phyloP scores from a whole-genome alignment of 2,797 vertebrate species.

The Miichthys miiuy region DNA sequence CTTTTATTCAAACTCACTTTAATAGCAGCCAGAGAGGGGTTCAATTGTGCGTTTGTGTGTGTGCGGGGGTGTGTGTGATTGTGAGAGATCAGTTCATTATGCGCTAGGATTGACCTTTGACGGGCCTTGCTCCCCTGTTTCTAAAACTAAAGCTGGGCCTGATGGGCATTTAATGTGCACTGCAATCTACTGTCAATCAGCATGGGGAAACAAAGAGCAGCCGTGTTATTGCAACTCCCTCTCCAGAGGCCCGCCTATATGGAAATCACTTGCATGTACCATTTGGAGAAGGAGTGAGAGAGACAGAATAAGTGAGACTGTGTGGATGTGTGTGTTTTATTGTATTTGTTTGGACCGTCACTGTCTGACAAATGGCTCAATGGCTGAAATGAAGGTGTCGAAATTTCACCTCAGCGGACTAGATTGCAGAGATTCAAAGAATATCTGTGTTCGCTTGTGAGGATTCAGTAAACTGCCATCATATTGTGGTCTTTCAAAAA shows the following conservation, averaged over 20 bases:
- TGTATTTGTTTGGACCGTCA: slow-evolving; percentile 49
- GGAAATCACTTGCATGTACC: slow-evolving; percentile 76
- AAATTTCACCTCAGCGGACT: slow-evolving; percentile 54
- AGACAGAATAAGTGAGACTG: slow-evolving; percentile 18
- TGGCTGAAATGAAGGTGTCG: slow-evolving; percentile 34
- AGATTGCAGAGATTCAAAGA: slow-evolving; percentile 64
- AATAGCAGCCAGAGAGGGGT: slow-evolving; percentile 33
- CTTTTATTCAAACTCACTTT: slow-evolving; percentile 55
- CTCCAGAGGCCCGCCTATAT: slow-evolving; percentile 80
- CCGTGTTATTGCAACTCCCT: slow-evolving; percentile 77
- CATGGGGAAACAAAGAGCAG: slow-evolving; percentile 80
- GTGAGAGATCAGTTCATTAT: slow-evolving; percentile 80
- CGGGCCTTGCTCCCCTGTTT: slow-evolving; percentile 71
- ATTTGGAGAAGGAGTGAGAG: slow-evolving; percentile 48
- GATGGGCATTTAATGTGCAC: slow-evolving; percentile 85
- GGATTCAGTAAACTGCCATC: slow-evolving; percentile 42
- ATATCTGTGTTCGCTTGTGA: slow-evolving; percentile 58
- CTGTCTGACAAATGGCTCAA: slow-evolving; percentile 41
- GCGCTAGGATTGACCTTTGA: slow-evolving; percentile 77
- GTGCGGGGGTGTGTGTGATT: background rate
- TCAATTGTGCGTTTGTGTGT: slow-evolving; percentile 24
- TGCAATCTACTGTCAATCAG: slow-evolving; percentile 84
- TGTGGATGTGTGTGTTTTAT: background rate
- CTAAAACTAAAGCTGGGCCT: slow-evolving; percentile 79
- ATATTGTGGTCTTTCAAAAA: slow-evolving; percentile 1